Base-by-base conservation (phyloP, 2,888 invertebrate genomes). In the Embidobia sp. region DNA sequence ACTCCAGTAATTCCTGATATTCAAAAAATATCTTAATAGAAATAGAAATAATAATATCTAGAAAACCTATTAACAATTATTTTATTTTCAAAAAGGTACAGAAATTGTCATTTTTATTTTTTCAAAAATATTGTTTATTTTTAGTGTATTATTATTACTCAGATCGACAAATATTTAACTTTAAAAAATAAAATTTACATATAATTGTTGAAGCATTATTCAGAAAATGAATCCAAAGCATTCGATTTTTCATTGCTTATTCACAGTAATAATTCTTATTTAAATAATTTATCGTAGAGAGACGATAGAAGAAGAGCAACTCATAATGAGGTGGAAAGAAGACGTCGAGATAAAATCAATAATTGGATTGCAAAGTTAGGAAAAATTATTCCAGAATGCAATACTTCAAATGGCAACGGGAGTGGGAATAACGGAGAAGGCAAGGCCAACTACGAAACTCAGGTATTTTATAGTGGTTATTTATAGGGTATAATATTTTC, bases 341-440 rank as follows among this genome's bases (percentile, higher is more conserved):
- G 98, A 78, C 92, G 98, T 42, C 91, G 98, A 82, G 98, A 98
- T 87, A 98, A 98, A 92, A 98, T 98, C 79, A 98, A 98, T 89
- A 96, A 94, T 86, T 98, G 98, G 98, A 98, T 98, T 80, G 94
- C 95, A 51, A 97, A 96, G 89, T 90, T 98, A 67, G 96, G 97
- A 1, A 96, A 97, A 86, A 93, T 98, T 79, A 95, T 98, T 57
- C 98, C 98, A 0, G 94, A 94, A 74, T 93, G 93, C 85, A 91
- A 90, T 74, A 75, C 80, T 3, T 77, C 79, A 35, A 88, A 82
- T 61, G 81, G 84, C 1, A 86, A 82, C 75, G 85, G 86, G 6
- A 87, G 82, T 48, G 83, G 82, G 15, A 84, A 84, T 16, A 86
- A 85, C 46, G 85, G 86, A n/a, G 87, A 88, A 76, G 88, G 88